Evolutionary conservation across 2,797 vertebrate genomes (phyloP), one percentile per base, ranked within the genome.

Genomic region (Falco biarmicus): DNA sequence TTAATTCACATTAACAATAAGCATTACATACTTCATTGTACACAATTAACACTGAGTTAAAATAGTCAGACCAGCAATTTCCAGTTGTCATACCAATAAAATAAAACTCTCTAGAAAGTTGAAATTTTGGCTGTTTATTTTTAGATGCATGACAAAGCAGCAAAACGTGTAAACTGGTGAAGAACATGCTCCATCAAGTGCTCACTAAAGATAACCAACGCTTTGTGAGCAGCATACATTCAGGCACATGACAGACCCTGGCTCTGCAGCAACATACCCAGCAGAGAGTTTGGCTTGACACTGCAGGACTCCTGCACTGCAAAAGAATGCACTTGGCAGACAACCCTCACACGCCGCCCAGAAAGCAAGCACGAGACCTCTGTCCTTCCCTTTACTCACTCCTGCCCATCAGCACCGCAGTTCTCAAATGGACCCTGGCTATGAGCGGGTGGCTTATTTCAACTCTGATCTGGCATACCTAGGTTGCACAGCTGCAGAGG

Each of bases 301-400:
- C 10, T 34, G 43, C 19, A 47, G 31, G 65, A 69, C 51, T 80
- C 53, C 41, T 34, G 45, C 74, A 32, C 54, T n/a, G 32, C n/a
- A 64, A 54, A 64, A 82, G 48, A 81, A 43, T 3, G 8, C 31
- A 10, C 25, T 77, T 37, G 48, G 86, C 76, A 92, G 61, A 61
- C 74, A 86, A n/a, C 5, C 16, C 48, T 68, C 0, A 0, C 9
- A 19, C 0, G 0, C 61, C 1, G 2, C 74, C 45, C 84, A 39
- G 37, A 29, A 37, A 43, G 43, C 0, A 0, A 75, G 75, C 47
- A 29, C 0, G 0, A 75, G 45, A 68, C 50, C 34, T 56, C 74
- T 29, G 41, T 47, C 47, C 41, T 59, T 69, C 19, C n/a, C n/a
- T 61, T 60, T 57, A 11, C 39, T 64, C 0, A 0, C 56, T n/a